These are phyloP conservation scores for Drosophila aff. DNA, from an alignment of 1,140 invertebrate genomes.

Conservation along the genomic window DNA sequence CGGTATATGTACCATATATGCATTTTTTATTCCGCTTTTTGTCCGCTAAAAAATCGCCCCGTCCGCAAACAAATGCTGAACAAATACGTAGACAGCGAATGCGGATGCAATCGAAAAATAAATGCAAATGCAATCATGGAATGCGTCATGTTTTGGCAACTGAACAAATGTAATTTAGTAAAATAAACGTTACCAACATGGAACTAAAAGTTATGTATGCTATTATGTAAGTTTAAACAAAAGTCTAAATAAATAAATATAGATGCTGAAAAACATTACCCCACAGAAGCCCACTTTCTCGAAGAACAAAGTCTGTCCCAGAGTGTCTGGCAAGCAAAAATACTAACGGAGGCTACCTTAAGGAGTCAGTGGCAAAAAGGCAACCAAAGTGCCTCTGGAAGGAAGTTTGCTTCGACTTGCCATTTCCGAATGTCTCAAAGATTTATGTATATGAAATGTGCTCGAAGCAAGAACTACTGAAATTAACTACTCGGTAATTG, in stretches of 20 bases:
- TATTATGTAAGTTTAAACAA: constrained; percentile 72
- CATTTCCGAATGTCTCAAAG: neutral
- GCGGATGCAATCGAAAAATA: constrained; percentile 49
- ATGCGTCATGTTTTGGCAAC: constrained; percentile 71
- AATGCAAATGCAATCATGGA: constrained; percentile 66
- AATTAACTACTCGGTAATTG: constrained; percentile 4
- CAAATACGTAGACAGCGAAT: constrained; percentile 31
- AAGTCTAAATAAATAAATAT: constrained; percentile 64
- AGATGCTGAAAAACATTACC: constrained; percentile 14
- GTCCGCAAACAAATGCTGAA: constrained; percentile 40
- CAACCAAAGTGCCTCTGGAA: neutral
- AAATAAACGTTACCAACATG: constrained; percentile 73
- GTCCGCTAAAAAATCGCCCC: constrained; percentile 23
- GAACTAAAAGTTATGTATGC: constrained; percentile 75
- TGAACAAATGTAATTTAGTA: constrained; percentile 80
- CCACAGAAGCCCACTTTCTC: neutral
- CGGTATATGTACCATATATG: constrained; percentile 4
- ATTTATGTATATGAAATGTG: neutral
- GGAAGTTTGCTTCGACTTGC: neutral
- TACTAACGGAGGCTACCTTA: neutral
- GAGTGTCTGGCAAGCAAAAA: neutral
- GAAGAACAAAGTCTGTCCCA: neutral
- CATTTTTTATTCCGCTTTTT: constrained; percentile 27
- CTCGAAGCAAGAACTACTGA: neutral
- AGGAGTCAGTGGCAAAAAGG: neutral